Base-by-base conservation (phyloP, 1,140 invertebrate genomes). In the Drosophila guanche region DNA sequence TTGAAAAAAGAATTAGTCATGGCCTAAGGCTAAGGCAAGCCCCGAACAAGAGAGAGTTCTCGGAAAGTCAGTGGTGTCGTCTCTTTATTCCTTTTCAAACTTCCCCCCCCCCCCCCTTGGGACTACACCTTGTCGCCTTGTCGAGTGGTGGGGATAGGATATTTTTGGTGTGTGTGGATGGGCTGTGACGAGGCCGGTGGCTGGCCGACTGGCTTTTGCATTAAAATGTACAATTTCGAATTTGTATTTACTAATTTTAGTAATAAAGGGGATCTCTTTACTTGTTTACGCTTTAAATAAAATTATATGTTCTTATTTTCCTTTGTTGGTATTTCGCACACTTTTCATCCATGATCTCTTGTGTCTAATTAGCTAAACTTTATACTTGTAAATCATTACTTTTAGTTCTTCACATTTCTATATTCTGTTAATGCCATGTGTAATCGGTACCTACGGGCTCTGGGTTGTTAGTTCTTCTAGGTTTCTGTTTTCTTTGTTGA, bases 171-270 rank as follows among this genome's bases (percentile, higher is more conserved):
- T 37, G 33, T 10, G 3, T 14, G 41, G 29, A 41, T 29, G 40
- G 47, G 27, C 16, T 14, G 27, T 33, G 60, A 37, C 33, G 33
- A 37, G 27, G 29, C 7, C 23, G 37, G 14, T 42, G 50, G 51
- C 16, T 37, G 37, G 12, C 43, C 47, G 70, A 51, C 62, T 12
- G 20, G 70, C 20, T 66, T 55, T 75, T 76, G 74, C 76, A 80
- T 73, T 86, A 86, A 74, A 86, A 86, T 86, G 63, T 86, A 86
- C 81, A 86, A 81, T 86, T 86, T 86, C 74, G 81, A 86, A 81
- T 86, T 86, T 86, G 74, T 81, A 86, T 86, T 86, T 81, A 86
- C 81, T 86, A 86, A 86, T 86, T 86, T 81, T 75, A 85, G 80
- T 85, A 85, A 79, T 85, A 77, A 85, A 79, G 62, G 69, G 79